These are phyloP conservation scores for Eucera pruinosa DNA, from an alignment of 2,888 invertebrate species.

Conservation along the genomic window DNA sequence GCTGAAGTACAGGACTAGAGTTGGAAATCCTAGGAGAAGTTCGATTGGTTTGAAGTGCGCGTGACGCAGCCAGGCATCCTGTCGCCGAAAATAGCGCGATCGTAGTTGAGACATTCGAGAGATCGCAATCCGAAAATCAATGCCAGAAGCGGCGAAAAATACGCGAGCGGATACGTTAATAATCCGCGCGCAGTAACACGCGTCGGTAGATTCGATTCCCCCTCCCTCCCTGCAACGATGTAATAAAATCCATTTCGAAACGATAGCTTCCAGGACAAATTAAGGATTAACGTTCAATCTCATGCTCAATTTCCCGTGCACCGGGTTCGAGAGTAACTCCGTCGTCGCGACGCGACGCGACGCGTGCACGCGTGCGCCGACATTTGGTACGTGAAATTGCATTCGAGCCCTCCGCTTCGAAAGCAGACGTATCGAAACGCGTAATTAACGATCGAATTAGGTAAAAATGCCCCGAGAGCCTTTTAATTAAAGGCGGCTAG, in stretches of 20 bases:
- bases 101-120: not conserved
- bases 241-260: conserved; percentile 50
- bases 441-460: conserved; percentile 40
- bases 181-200: conserved; percentile 5
- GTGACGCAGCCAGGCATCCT: too few species aligned
- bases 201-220: conserved; percentile 26
- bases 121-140: conserved; percentile 37
- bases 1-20: too few species aligned
- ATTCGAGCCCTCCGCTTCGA: not conserved
- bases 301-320: conserved; percentile 43
- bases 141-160: conserved; percentile 32
- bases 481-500: conserved; percentile 38
- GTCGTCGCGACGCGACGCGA: not conserved
- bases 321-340: conserved; percentile 12
- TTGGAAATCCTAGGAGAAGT: too few species aligned
- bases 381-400: conserved; percentile 24
- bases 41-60: not conserved
- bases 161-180: conserved; percentile 7
- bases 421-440: not conserved
- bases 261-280: conserved; percentile 49
- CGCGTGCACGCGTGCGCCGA: too few species aligned
- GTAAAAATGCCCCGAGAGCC: not conserved
- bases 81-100: conserved; percentile 2
- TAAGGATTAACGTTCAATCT: conserved; percentile 60
- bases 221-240: conserved; percentile 7